Base-by-base conservation (phyloP, 2,113 vertebrate species). In the Forbesichthys papilliferus region DNA sequence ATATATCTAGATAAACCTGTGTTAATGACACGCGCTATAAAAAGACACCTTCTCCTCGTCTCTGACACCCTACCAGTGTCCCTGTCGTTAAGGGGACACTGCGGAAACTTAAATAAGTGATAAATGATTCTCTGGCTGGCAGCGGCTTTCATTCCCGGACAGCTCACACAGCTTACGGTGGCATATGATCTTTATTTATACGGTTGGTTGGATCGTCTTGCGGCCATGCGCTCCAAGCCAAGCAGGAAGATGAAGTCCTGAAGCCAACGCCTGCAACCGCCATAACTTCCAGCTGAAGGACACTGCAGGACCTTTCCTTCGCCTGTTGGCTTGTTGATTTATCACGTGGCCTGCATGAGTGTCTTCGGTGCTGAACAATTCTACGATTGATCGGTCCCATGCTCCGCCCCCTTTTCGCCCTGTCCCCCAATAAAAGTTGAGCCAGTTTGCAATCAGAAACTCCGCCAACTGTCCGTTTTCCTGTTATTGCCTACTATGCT, bases 1-100 rank as follows among this genome's bases (percentile, higher is more conserved):
- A 93, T 91, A 89, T 91, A 89, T 90, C 85, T 86, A 89, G 88
- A 83, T 86, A 85, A 88, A 91, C 87, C 85, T 90, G 87, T 86
- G 91, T 91, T 92, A 92, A 93, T 88, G 89, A 86, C 84, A 71
- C 18, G 66, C 52, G 67, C 91, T 91, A 90, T 92, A 91, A 90
- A 92, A 92, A 92, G 91, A 91, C 87, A 83, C 84, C 83, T 79
- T 78, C 82, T 84, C 83, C 69, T 84, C 83, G 88, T 87, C 83
- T 86, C 74, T 66, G 76, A 89, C 86, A 87, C 88, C 82, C 84
- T 80, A 85, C 75, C 74, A 57, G 70, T 79, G 74, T 70, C 74
- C 68, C 77, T 84, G 84, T 85, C 75, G 64, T 82, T 74, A 74
- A 82, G 78, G 81, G 81, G 86, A 85, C 34, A 56, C 74, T 73